Percentiles rank a stretch among this genome's conserved stretches.
phyloP scores from a whole-genome alignment of 1,140 invertebrate genomes.

The Trissolcus basalis region DNA sequence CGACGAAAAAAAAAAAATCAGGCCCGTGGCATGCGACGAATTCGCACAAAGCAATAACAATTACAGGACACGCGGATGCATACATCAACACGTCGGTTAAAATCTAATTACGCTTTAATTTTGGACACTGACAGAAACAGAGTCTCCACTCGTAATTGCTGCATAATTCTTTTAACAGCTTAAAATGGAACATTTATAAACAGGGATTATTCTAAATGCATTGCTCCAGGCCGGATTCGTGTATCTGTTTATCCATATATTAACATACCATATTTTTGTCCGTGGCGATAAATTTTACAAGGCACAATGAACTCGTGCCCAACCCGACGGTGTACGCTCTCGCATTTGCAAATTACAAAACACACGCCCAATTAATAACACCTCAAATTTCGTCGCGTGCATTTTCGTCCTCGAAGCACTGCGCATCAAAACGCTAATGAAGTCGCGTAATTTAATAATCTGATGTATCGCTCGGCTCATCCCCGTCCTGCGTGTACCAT shows the following conservation, averaged over 20 bases:
- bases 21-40: slow-evolving; percentile 6
- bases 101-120: slow-evolving; percentile 17
- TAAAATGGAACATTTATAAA: neutral
- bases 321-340: too few species aligned
- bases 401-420: slow-evolving; percentile 5
- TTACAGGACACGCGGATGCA: neutral
- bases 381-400: neutral
- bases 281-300: neutral
- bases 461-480: neutral
- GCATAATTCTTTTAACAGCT: slow-evolving; percentile 5
- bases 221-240: too few species aligned
- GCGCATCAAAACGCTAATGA: slow-evolving; percentile 36
- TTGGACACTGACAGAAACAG: neutral
- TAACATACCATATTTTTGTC: too few species aligned
- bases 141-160: neutral
- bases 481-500: slow-evolving; percentile 3
- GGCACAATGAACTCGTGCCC: neutral
- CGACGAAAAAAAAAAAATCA: too few species aligned
- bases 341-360: slow-evolving; percentile 16
- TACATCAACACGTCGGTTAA: slow-evolving; percentile 8
- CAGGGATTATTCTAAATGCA: too few species aligned
- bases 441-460: slow-evolving; percentile 22
- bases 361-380: slow-evolving; percentile 8
- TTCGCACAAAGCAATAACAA: slow-evolving; percentile 7
- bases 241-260: too few species aligned